Percentiles rank a stretch among this genome's conserved stretches.
Evolutionary conservation across 2,797 vertebrate species (phyloP).

Genomic region (Danio kyathit): DNA sequence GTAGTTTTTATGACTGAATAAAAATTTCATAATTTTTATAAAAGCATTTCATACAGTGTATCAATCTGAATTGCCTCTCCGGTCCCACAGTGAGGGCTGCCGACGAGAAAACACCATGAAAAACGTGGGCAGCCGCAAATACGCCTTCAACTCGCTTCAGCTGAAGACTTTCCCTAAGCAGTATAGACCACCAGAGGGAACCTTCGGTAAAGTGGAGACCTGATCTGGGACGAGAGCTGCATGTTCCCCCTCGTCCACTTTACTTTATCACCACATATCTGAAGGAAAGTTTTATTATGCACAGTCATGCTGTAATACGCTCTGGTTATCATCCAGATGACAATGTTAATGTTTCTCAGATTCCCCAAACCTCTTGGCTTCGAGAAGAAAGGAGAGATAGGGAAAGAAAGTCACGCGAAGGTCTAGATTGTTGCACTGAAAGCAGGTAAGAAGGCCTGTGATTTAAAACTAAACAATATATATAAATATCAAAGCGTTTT

Average conservation of each 20-base stretch:
- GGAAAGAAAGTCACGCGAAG: background rate
- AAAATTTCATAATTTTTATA: no score
- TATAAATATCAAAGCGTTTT: background rate
- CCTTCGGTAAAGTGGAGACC: conserved; percentile 97
- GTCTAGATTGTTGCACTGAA: conserved; percentile 13
- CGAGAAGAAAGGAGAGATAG: conserved; percentile 34
- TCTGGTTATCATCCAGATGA: conserved; percentile 17
- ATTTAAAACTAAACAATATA: background rate
- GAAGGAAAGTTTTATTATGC: conserved; percentile 22
- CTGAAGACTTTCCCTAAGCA: conserved; percentile 98
- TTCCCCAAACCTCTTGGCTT: background rate
- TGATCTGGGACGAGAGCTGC: conserved; percentile 66
- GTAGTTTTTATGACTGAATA: no score
- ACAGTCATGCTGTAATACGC: conserved; percentile 20
- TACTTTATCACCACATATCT: conserved; percentile 36
- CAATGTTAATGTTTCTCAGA: conserved; percentile 1
- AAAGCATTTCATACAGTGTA: no score
- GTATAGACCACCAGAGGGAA: conserved; percentile 98
- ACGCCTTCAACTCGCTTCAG: conserved; percentile 97
- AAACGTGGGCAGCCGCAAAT: conserved; percentile 99
- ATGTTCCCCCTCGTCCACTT: conserved; percentile 27
- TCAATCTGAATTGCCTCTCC: conserved; percentile 34
- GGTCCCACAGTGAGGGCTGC: conserved; percentile 92
- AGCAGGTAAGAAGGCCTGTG: conserved; percentile 5
- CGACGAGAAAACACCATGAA: conserved; percentile 99